Base-by-base conservation (phyloP, 2,888 invertebrate genomes). In the Stenurella melanura region DNA sequence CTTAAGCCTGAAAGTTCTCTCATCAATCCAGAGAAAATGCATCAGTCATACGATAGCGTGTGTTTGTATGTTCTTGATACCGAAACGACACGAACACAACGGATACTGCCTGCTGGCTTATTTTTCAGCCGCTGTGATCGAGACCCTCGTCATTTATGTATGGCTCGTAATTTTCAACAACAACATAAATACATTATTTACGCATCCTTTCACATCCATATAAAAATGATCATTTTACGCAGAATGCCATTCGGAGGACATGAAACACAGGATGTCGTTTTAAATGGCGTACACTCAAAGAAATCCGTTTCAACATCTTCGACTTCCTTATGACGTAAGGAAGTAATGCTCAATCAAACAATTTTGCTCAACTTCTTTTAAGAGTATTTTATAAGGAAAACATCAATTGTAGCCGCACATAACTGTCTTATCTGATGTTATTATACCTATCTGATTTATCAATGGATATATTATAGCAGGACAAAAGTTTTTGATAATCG, bases 171-270 rank as follows among this genome's bases (percentile, higher is more conserved):
- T 64, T 64, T 64, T 64, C n/a, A 50, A 50, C 64, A 38, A 38
- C 63, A 64, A 50, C 42, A 64, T 42, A 64, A 64, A 64, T 64
- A 64, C 42, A 64, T 64, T 64, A 64, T 64, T 64, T 64, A 64
- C 64, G 42, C 42, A 50, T 64, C 64, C 64, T 42, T 42, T 42
- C 64, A 64, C 64, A 42, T 64, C 64, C 64, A 64, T 64, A 19
- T 42, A 9, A 15, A 64, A 38, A 64, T 64, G 19, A 64, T 64
- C 64, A 38, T 64, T 64, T 64, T 11, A 42, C 15, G 42, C 11
- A 42, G 19, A 64, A 42, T 18, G 9, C 38, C 5, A 64, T 64
- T 64, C 15, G 17, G 1, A 42, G 34, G 34, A 50, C 6, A 6
- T 50, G n/a, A 50, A 50, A 50, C n/a, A 50, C 50, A 50, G 50